Evolutionary conservation across 1,140 invertebrate species (phyloP).

Genomic region (Tachypleus tridentatus): DNA sequence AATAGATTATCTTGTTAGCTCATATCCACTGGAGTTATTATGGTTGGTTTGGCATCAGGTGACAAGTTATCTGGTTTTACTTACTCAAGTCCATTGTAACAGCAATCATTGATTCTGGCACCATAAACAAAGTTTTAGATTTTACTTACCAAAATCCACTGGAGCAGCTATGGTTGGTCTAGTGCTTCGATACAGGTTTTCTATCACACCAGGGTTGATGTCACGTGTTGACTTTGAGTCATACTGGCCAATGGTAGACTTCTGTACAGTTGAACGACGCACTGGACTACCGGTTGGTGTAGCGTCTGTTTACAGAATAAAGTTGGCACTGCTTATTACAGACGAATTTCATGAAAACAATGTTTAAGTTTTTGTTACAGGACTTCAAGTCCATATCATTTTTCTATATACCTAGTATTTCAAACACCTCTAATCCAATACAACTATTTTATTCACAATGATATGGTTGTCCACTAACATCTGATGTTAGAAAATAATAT

Average conservation of each 20-base stretch:
- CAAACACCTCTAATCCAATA: no score
- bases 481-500: no score
- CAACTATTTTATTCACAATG: no score
- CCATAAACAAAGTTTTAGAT: slow-evolving; percentile 13
- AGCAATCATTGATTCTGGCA: no score
- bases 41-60: slow-evolving; percentile 14
- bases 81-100: neutral
- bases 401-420: no score
- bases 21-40: slow-evolving; percentile 12
- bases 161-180: slow-evolving; percentile 14
- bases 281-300: slow-evolving; percentile 17
- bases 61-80: slow-evolving; percentile 8
- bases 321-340: no score
- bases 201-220: slow-evolving; percentile 17
- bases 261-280: slow-evolving; percentile 19
- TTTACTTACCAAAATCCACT: slow-evolving; percentile 17
- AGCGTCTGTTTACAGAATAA: slow-evolving; percentile 16
- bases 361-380: no score
- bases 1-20: no score
- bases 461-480: no score
- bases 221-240: slow-evolving; percentile 25
- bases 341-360: no score
- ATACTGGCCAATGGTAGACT: slow-evolving; percentile 10
- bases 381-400: no score
- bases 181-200: slow-evolving; percentile 20